These are phyloP conservation scores for Eupeodes luniger DNA, from an alignment of 2,888 invertebrate genomes.

Conservation along the genomic window DNA sequence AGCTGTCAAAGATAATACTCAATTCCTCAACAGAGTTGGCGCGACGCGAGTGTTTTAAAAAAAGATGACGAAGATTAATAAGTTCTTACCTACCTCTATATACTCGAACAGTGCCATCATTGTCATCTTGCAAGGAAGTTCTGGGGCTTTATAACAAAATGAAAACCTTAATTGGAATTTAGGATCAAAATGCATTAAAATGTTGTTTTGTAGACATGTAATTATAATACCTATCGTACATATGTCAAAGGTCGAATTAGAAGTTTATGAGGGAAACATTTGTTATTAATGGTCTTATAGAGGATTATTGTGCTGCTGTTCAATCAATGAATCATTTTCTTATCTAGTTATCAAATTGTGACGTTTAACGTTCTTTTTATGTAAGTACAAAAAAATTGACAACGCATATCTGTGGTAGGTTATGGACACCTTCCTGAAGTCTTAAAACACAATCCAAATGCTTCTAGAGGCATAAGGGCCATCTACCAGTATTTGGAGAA, in stretches of 20 bases:
- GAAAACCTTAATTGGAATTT: conserved; percentile 50
- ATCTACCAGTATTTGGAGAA: too few species aligned
- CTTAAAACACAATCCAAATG: too few species aligned
- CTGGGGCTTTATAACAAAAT: conserved; percentile 1
- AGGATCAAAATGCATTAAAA: conserved; percentile 51
- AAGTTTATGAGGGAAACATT: conserved; percentile 32
- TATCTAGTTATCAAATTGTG: conserved; percentile 32
- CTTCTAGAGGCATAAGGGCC: too few species aligned
- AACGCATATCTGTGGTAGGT: not conserved
- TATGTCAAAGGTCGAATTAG: conserved; percentile 40
- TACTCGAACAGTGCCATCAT: conserved; percentile 12
- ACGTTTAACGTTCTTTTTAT: conserved; percentile 1
- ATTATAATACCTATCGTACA: conserved; percentile 32
- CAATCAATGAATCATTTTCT: conserved; percentile 61
- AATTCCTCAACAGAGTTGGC: conserved; percentile 62
- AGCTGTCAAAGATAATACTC: conserved; percentile 66
- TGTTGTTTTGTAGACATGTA: conserved; percentile 48
- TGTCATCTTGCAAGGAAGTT: conserved; percentile 26
- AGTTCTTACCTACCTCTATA: not conserved
- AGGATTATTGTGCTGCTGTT: conserved; percentile 17
- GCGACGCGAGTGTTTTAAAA: conserved; percentile 27
- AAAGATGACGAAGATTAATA: conserved; percentile 64
- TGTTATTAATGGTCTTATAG: conserved; percentile 51
- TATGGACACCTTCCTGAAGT: not conserved
- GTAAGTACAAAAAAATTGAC: not conserved